Evolutionary conservation across 2,113 vertebrate species (phyloP).

Genomic region (Sciurus niger): DNA sequence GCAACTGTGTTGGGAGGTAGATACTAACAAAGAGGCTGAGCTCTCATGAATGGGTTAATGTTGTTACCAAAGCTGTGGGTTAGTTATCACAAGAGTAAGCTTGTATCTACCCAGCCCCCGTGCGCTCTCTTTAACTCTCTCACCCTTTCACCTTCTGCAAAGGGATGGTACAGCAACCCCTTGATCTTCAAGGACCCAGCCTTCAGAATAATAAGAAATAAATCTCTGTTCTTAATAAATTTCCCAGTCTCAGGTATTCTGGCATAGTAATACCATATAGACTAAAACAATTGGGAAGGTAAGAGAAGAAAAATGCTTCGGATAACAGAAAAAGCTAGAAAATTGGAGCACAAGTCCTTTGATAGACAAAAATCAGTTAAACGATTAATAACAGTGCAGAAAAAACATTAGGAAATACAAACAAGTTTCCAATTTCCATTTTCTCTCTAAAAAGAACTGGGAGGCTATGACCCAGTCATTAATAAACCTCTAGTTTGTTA

Average conservation of each 20-base stretch:
- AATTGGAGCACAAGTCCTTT: background rate
- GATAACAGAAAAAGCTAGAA: background rate
- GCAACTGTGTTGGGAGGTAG: no score
- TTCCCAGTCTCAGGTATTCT: background rate
- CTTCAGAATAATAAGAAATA: background rate
- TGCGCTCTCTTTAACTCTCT: background rate
- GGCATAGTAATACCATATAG: background rate
- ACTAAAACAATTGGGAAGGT: background rate
- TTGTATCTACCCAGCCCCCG: background rate
- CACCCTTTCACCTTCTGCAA: background rate
- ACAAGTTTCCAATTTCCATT: background rate
- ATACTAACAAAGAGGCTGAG: background rate
- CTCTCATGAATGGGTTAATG: background rate
- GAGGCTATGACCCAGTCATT: background rate
- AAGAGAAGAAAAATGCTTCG: background rate
- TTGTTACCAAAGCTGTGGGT: background rate
- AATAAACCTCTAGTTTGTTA: background rate
- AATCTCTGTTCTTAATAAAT: background rate
- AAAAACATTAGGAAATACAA: background rate
- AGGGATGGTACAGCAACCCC: no score
- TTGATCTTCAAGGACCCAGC: background rate
- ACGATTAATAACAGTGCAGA: background rate
- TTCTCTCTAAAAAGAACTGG: background rate
- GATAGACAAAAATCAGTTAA: background rate
- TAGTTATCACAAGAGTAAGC: background rate